phyloP scores from a whole-genome alignment of 2,888 invertebrate species.

The Thysanoteuthis rhombus region DNA sequence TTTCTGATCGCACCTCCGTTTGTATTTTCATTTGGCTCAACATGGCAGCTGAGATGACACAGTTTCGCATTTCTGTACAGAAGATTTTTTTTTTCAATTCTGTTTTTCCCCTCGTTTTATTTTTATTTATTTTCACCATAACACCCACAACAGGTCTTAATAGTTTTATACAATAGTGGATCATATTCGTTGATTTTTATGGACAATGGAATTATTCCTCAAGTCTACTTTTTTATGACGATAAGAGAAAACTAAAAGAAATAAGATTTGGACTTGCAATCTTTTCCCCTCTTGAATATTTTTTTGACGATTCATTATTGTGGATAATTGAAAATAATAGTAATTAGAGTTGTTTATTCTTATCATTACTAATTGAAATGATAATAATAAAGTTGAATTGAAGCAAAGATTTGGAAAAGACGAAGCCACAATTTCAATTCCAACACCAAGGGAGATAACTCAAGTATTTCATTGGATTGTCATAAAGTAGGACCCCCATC shows the following conservation, averaged over 20 bases:
- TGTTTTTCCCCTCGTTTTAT: not conserved
- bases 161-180: not conserved
- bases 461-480: too few species aligned
- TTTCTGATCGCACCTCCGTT: not conserved
- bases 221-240: too few species aligned
- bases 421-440: too few species aligned
- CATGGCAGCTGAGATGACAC: not conserved
- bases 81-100: not conserved
- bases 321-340: not conserved
- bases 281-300: not conserved
- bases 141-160: not conserved
- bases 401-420: too few species aligned
- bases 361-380: too few species aligned
- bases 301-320: not conserved
- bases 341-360: too few species aligned
- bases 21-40: not conserved
- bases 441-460: too few species aligned
- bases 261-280: not conserved
- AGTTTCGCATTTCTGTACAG: not conserved
- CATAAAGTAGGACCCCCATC: too few species aligned
- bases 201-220: too few species aligned
- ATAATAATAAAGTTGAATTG: too few species aligned
- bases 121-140: not conserved
- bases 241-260: not conserved
- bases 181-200: not conserved